These are phyloP conservation scores for Oreochromis spilurus DNA, from an alignment of 2,113 vertebrate species.

Conservation along the genomic window DNA sequence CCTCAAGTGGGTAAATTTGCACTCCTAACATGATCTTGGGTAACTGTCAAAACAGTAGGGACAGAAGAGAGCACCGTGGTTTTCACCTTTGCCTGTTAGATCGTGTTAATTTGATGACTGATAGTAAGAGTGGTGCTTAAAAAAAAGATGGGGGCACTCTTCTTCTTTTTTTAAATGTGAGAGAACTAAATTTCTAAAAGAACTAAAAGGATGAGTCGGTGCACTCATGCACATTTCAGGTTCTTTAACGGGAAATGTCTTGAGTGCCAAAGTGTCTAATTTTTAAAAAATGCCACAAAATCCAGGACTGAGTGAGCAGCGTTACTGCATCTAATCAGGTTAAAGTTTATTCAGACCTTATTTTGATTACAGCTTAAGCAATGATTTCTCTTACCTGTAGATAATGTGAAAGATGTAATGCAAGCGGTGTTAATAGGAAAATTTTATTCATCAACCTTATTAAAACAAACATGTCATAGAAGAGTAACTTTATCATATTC, in stretches of 20 bases:
- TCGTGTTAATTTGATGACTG: neutral
- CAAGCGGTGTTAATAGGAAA: neutral
- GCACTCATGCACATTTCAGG: neutral
- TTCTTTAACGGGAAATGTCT: neutral
- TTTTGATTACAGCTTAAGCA: neutral
- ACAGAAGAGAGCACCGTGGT: neutral
- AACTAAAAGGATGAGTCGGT: neutral
- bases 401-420: neutral
- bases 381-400: neutral
- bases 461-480: neutral
- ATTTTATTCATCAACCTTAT: constrained; percentile 36
- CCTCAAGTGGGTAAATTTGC: neutral
- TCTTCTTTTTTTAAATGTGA: neutral
- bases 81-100: neutral
- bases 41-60: neutral
- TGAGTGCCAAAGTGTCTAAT: neutral
- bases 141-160: neutral
- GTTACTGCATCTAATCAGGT: neutral
- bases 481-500: neutral
- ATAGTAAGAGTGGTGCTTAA: fast-evolving
- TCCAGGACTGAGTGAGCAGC: neutral
- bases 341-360: constrained; percentile 10
- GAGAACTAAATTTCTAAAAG: neutral
- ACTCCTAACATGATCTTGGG: neutral
- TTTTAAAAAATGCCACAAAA: neutral